A percentile compares a stretch with the other conserved stretches of the same genome.
Conservation (phyloP, 2,113 vertebrate species). For the Mungos mungo region DNA sequence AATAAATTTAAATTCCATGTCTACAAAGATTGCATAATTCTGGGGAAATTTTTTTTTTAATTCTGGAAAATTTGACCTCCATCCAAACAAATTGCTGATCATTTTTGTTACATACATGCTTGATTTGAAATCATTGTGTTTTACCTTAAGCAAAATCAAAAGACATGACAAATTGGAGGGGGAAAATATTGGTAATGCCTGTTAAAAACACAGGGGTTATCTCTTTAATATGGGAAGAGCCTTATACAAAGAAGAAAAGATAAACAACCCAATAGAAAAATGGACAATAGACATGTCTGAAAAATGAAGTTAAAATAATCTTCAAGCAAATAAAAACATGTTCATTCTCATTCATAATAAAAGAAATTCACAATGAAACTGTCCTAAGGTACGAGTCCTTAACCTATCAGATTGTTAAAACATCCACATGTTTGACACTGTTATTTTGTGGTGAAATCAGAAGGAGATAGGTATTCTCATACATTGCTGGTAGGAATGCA, state of each 20-base stretch:
- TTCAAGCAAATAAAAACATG: not conserved
- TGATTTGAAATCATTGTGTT: conserved; percentile 11
- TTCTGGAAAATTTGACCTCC: conserved; percentile 8
- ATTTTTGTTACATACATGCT: not conserved
- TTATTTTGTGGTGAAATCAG: not conserved
- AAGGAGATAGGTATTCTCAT: not conserved
- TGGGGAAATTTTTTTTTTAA: not conserved
- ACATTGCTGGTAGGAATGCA: not conserved
- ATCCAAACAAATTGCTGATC: not conserved
- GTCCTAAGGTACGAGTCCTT: not conserved
- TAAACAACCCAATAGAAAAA: not conserved
- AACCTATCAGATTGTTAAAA: conserved; percentile 6
- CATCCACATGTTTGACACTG: not conserved
- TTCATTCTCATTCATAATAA: conserved; percentile 17
- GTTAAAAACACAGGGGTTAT: conserved; percentile 11
- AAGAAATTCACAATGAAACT: conserved; percentile 33
- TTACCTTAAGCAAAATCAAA: conserved; percentile 19
- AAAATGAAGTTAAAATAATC: conserved; percentile 33
- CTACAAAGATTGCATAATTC: conserved; percentile 3
- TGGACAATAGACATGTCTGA: not conserved
- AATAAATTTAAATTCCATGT: conserved; percentile 37
- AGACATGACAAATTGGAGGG: not conserved
- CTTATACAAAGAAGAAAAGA: not conserved
- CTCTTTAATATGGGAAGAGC: not conserved
- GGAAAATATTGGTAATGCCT: not conserved